phyloP scores from a whole-genome alignment of 2,113 vertebrate genomes.

The Eonycteris spelaea region DNA sequence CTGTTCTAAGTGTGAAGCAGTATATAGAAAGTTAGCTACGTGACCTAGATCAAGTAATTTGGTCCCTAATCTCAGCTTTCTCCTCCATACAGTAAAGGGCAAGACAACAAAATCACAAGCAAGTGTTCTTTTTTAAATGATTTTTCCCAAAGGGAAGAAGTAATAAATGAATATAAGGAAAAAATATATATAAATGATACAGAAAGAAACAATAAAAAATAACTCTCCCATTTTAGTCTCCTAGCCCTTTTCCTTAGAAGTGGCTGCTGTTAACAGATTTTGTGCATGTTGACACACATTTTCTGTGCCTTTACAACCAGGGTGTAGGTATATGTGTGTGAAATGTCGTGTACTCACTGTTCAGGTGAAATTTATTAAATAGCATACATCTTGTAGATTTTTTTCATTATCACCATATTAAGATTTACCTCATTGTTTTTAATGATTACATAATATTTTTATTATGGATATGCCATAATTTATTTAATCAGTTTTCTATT shows the following conservation, averaged over 20 bases:
- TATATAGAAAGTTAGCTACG: not conserved
- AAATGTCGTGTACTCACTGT: not conserved
- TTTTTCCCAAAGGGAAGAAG: not conserved
- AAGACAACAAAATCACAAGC: not conserved
- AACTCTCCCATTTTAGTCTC: not conserved
- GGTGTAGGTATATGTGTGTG: not conserved
- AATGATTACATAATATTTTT: not conserved
- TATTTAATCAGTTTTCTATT: not conserved
- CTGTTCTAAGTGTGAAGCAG: not conserved
- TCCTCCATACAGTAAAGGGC: not conserved
- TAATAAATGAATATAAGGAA: not conserved
- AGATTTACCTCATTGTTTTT: not conserved
- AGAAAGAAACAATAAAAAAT: not conserved
- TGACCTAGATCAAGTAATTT: not conserved
- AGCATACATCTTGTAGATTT: not conserved
- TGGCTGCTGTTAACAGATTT: not conserved
- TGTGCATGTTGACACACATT: not conserved
- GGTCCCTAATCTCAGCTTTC: not conserved
- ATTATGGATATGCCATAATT: not conserved
- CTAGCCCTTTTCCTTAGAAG: not conserved
- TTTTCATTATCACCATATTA: not conserved
- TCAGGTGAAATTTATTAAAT: not conserved
- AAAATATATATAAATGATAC: not conserved
- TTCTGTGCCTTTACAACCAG: not conserved
- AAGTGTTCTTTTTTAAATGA: not conserved